Evolutionary conservation across 2,888 invertebrate genomes (phyloP).

Genomic region (Ceramica pisi): DNA sequence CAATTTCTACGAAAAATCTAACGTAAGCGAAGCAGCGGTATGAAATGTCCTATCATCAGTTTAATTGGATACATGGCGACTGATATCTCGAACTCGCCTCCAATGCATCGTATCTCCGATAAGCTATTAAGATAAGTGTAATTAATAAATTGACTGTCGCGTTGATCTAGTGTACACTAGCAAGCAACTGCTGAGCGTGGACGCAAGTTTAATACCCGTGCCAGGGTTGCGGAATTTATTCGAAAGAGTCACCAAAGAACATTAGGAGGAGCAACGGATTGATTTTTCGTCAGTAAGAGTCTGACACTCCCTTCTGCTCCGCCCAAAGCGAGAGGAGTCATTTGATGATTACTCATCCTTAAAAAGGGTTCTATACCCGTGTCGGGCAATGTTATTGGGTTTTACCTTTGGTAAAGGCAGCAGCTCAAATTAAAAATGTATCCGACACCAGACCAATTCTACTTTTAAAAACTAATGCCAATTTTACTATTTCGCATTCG

Average conservation of each 20-base stretch:
- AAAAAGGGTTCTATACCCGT: neutral
- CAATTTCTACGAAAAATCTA: neutral
- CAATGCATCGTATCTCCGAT: constrained; percentile 5
- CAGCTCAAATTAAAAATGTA: neutral
- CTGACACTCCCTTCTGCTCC: no score
- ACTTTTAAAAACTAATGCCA: no score
- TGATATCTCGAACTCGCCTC: constrained; percentile 14
- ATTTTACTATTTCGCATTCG: no score
- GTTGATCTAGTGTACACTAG: neutral
- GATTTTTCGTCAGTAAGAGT: no score
- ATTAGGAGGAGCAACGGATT: no score
- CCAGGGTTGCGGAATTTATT: no score
- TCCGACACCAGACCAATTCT: no score
- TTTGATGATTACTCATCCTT: no score
- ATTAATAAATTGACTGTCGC: neutral
- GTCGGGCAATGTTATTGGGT: neutral
- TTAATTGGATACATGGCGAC: constrained; percentile 39
- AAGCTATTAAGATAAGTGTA: constrained; percentile 8
- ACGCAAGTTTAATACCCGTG: no score
- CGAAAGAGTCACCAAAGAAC: no score
- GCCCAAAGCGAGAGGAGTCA: no score
- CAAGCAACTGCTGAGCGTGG: neutral
- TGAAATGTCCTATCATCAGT: constrained; percentile 35
- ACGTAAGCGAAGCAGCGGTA: neutral
- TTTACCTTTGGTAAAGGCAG: neutral